Percentiles rank a stretch among this genome's conserved stretches.
phyloP scores from a whole-genome alignment of 2,888 invertebrate genomes.

The Hemithea aestivaria region DNA sequence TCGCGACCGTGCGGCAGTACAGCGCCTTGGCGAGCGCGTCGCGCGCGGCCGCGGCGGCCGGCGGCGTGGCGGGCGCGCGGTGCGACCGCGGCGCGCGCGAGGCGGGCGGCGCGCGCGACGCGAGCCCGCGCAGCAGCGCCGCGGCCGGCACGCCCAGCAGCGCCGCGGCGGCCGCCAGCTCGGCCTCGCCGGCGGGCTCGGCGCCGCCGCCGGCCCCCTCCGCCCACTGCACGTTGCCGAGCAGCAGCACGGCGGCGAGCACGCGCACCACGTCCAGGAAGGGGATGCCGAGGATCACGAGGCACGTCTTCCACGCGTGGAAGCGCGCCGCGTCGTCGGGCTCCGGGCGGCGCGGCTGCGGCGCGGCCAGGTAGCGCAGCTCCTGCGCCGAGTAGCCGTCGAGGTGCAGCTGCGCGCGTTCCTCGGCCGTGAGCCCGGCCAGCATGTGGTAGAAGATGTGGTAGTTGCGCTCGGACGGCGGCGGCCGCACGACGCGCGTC shows the following conservation, averaged over 20 bases:
- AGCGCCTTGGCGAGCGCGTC: constrained; percentile 94
- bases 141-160: constrained; percentile 85
- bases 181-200: constrained; percentile 88
- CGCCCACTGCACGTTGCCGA: constrained; percentile 94
- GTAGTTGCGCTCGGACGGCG: constrained; percentile 94
- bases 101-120: constrained; percentile 83
- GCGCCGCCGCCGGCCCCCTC: constrained; percentile 88
- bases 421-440: constrained; percentile 92
- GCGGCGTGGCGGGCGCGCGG: constrained; percentile 85
- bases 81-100: constrained; percentile 89
- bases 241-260: constrained; percentile 91
- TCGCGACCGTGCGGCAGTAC: constrained; percentile 96
- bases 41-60: constrained; percentile 92
- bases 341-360: constrained; percentile 75
- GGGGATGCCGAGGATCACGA: constrained; percentile 94
- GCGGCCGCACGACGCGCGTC: constrained; percentile 91
- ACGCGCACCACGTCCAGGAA: constrained; percentile 96
- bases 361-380: constrained; percentile 86
- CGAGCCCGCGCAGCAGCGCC: constrained; percentile 88
- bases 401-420: constrained; percentile 90
- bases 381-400: constrained; percentile 91
- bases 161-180: constrained; percentile 91
- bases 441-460: constrained; percentile 98
- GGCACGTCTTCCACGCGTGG: constrained; percentile 94
- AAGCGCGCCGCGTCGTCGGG: constrained; percentile 78